Conservation (phyloP, 2,113 vertebrate species). For the Tenrec ecaudatus region DNA sequence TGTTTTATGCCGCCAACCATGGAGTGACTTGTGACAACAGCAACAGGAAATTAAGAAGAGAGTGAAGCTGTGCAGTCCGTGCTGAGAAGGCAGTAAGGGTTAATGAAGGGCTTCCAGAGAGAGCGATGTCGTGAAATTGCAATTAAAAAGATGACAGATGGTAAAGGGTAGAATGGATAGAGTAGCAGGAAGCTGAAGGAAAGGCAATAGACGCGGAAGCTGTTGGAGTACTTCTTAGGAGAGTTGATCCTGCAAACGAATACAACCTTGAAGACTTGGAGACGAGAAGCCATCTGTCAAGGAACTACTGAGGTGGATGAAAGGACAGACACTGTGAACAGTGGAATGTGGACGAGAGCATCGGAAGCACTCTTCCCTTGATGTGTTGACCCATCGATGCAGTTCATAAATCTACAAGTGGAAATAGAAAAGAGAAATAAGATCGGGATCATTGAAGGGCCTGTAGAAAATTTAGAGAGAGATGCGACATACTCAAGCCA, state of each 20-base stretch:
- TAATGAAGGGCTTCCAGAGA: not conserved
- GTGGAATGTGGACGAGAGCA: not conserved
- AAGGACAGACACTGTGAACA: not conserved
- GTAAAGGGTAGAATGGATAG: not conserved
- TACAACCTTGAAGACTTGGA: not conserved
- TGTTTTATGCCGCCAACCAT: not conserved
- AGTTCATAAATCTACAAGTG: not conserved
- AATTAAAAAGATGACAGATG: slow-evolving; percentile 50
- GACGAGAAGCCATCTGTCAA: not conserved
- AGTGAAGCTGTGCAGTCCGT: not conserved
- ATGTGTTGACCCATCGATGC: not conserved
- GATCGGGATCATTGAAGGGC: no score
- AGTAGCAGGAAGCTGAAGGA: slow-evolving; percentile 29
- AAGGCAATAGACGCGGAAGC: not conserved
- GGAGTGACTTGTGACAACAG: not conserved
- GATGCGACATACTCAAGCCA: not conserved
- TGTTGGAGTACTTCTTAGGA: not conserved
- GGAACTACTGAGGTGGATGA: not conserved
- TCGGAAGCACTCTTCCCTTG: not conserved
- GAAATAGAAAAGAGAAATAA: not conserved
- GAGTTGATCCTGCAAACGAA: not conserved
- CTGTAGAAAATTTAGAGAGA: not conserved
- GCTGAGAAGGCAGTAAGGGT: not conserved
- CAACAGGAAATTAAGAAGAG: not conserved
- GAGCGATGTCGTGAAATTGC: not conserved